phyloP scores from a whole-genome alignment of 1,140 invertebrate species.

The Babylonia areolata region DNA sequence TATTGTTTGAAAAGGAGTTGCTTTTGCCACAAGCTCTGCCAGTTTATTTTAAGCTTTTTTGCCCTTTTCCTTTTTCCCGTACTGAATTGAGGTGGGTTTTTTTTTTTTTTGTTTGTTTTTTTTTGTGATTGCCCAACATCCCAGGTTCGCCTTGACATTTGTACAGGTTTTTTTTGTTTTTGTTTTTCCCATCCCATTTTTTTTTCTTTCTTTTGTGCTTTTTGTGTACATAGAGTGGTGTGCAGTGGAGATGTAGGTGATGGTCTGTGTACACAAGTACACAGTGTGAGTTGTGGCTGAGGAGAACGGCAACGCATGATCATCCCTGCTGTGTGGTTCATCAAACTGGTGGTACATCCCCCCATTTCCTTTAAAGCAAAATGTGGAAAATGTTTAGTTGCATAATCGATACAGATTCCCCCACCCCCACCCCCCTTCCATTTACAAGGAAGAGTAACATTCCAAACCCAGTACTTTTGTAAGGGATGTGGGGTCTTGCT shows the following conservation, averaged over 20 bases:
- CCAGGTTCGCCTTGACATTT: not conserved
- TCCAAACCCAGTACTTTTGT: not conserved
- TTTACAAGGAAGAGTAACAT: not conserved
- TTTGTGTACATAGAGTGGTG: no score
- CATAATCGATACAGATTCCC: no score
- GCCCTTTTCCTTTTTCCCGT: not conserved
- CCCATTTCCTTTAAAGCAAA: no score
- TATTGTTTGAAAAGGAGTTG: not conserved
- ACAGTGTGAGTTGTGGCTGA: no score
- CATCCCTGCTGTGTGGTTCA: no score
- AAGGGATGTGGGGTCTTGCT: not conserved
- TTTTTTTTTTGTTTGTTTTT: not conserved
- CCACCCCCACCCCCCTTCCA: not conserved
- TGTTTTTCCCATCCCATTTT: not conserved
- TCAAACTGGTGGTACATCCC: no score
- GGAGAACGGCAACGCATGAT: no score
- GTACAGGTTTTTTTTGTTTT: not conserved
- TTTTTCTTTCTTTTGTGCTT: not conserved
- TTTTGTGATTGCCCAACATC: not conserved
- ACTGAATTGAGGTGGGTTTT: not conserved
- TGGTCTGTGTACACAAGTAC: no score
- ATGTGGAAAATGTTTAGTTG: no score
- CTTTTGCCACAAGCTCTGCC: constrained; percentile 19
- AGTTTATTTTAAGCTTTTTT: not conserved
- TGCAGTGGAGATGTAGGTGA: no score